Base-by-base conservation (phyloP, 1,140 invertebrate species). In the Drosophila pandora region DNA sequence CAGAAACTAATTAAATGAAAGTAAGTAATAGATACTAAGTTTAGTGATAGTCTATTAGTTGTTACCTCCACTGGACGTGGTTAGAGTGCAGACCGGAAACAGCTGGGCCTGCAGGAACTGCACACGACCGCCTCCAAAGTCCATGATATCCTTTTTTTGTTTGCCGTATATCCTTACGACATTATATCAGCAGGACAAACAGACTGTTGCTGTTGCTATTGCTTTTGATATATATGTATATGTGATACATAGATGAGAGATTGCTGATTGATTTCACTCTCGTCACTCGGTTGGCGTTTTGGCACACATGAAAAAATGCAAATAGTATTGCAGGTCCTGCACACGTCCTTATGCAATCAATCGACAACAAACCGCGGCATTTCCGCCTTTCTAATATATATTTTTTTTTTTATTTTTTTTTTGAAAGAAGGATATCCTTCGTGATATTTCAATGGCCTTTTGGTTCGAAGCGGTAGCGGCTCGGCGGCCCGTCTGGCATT, bases 51-150 rank as follows among this genome's bases (percentile, higher is more conserved):
- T 8, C 57, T 58, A 28, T 87, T 83, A 3, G 8, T 53, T 53
- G 54, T 90, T 90, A 91, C 90, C 90, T 88, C 85, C 82, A 71
- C 60, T 83, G 37, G 79, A 83, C 48, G 81, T 61, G 60, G 90
- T 90, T 55, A 91, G 56, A 34, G 90, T 85, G 59, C 90, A 91
- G 53, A 93, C 81, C 32, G 93, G 93, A 90, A 94, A 94, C 28
- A 94, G 79, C 47, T 92, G 92, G 43, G 93, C 92, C 79, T 94
- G 93, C 32, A 93, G 79, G 72, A 93, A 93, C 76, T 92, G 92
- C 49, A 94, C 93, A 72, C 85, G 92, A 50, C 91, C 90, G 30
- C 77, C 78, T 9, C 76, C 71, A 52, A 88, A 72, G 48, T 87
- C 83, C 83, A 87, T 88, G 43, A 23, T 43, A 23, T 13, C 1